Evolutionary conservation across 1,140 invertebrate genomes (phyloP), one percentile per base, ranked within the genome.

Genomic region (Panonychus citri): DNA sequence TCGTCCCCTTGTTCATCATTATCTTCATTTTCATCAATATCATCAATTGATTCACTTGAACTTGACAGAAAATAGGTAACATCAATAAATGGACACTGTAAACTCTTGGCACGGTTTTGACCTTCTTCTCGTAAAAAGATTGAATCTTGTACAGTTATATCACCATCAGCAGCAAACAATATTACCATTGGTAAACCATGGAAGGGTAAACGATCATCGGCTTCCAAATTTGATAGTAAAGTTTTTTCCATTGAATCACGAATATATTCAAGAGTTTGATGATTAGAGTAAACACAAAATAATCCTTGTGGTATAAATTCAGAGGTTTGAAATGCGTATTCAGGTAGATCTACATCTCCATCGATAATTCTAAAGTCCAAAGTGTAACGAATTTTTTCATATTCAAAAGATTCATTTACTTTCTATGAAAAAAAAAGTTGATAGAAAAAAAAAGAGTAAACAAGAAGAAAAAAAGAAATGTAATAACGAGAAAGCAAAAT

Each of bases 231-330:
- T 3, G 84, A 85, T 0, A 93, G 69, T 7, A 94, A 71, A 13
- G 86, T 91, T 68, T 89, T 88, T 65, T 93, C 86, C 58, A 94
- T 74, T 66, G 85, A 88, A 58, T 83, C 81, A 62, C 85, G 76
- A 42, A 95, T 81, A 67, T 89, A 93, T 63, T 93, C 87, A 65
- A 94, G 83, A 2, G 85, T 85, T 62, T 86, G 80, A 60, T 82
- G 80, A 66, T 89, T 85, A 61, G 86, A 85, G 70, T 87, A 96
- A 27, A 93, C 83, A 68, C 75, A 75, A 58, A 75, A 65, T 66
- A 71, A 74, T 58, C 71, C 73, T 69, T 85, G 80, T 54, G 82
- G 81, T 67, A 77, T 74, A 66, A 84, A 84, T 66, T 82, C 79
- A 8, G 78, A 74, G 15, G 81, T 81, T 60, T 76, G 76, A 64